phyloP scores from a whole-genome alignment of 2,797 vertebrate species.

The Etheostoma nigrum region DNA sequence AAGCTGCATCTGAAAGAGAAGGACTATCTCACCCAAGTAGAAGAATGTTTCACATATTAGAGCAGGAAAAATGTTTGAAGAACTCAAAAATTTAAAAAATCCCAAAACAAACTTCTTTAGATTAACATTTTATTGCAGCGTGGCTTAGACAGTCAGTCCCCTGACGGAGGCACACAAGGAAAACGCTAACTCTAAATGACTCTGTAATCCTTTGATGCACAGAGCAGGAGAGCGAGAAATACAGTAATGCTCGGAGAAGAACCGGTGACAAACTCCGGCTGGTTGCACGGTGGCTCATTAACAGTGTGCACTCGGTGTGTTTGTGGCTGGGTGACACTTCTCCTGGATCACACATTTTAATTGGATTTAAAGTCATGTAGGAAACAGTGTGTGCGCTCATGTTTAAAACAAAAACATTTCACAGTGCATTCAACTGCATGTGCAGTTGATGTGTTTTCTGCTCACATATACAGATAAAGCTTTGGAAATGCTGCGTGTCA shows the following conservation, averaged over 20 bases:
- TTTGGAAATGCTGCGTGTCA: slow-evolving; percentile 15
- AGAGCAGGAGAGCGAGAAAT: slow-evolving; percentile 49
- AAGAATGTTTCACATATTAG: slow-evolving; percentile 3
- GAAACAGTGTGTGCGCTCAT: slow-evolving; percentile 17
- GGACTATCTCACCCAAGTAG: neutral
- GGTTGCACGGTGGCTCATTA: slow-evolving; percentile 58
- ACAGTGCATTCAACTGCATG: slow-evolving; percentile 12
- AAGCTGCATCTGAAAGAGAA: neutral
- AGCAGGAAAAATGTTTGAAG: slow-evolving; percentile 12
- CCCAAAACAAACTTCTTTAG: slow-evolving; percentile 1
- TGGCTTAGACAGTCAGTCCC: slow-evolving; percentile 35
- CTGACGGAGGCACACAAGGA: slow-evolving; percentile 45
- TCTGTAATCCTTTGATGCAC: slow-evolving; percentile 62
- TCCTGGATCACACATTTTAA: slow-evolving; percentile 53
- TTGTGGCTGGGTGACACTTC: slow-evolving; percentile 28
- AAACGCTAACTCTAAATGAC: slow-evolving; percentile 57
- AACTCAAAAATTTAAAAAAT: neutral
- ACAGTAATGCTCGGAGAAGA: slow-evolving; percentile 39
- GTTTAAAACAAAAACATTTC: slow-evolving; percentile 51
- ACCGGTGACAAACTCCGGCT: slow-evolving; percentile 26
- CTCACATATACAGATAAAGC: neutral
- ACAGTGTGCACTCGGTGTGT: slow-evolving; percentile 33
- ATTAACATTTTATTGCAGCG: slow-evolving; percentile 43
- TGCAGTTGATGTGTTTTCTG: slow-evolving; percentile 1
- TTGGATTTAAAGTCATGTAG: slow-evolving; percentile 54